Evolutionary conservation across 1,140 invertebrate species (phyloP).

Genomic region (Drosophila malerkotliana): DNA sequence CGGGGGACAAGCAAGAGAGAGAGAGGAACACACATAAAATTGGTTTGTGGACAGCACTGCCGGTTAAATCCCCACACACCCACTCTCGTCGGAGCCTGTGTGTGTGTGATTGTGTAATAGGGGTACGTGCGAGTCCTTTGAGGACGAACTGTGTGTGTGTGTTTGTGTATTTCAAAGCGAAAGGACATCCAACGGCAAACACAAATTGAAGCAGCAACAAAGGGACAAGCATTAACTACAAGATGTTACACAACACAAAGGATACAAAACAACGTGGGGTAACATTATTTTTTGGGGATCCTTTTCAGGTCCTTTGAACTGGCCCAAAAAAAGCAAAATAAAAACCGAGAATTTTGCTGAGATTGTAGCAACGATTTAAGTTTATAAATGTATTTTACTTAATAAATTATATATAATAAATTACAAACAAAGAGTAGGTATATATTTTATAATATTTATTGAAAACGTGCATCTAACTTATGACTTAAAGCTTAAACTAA

Average conservation of each 20-base stretch:
- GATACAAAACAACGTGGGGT: background rate
- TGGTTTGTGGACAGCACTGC: conserved; percentile 55
- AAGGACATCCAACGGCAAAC: conserved; percentile 27
- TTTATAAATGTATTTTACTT: background rate
- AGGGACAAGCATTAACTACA: conserved; percentile 46
- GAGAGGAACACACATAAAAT: conserved; percentile 60
- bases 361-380: background rate
- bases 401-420: background rate
- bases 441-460: background rate
- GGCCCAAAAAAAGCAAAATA: background rate
- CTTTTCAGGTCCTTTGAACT: background rate
- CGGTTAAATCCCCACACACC: conserved; percentile 43
- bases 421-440: background rate
- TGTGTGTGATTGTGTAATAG: conserved; percentile 15
- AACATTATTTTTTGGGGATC: conserved; percentile 12
- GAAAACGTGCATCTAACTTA: background rate
- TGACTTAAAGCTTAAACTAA: background rate
- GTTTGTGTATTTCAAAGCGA: conserved; percentile 29
- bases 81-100: conserved; percentile 3
- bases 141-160: conserved; percentile 14
- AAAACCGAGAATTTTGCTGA: background rate
- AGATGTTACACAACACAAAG: conserved; percentile 33
- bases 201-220: conserved; percentile 44
- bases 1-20: conserved; percentile 11
- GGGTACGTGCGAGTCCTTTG: conserved; percentile 15